Conservation (phyloP, 2,888 invertebrate species). For the Euspilapteryx auroguttella region DNA sequence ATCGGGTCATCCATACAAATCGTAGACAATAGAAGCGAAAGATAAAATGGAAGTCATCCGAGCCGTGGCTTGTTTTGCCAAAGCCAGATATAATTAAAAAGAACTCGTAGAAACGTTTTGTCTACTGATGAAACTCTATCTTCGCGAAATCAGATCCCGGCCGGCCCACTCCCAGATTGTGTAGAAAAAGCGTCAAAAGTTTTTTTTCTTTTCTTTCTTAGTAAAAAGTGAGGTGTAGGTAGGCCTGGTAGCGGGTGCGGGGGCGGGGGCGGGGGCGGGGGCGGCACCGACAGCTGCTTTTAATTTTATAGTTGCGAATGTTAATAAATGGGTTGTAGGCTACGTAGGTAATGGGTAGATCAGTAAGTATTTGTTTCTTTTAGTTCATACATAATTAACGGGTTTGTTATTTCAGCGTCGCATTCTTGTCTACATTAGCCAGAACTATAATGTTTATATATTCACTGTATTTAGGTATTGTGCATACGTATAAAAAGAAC, state of each 20-base stretch:
- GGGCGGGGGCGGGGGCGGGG: conserved; percentile 21
- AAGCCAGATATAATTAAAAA: conserved; percentile 38
- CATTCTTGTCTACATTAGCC: no score
- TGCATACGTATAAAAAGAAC: no score
- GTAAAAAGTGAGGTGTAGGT: conserved; percentile 31
- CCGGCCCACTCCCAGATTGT: conserved; percentile 19
- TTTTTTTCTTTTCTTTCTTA: conserved; percentile 23
- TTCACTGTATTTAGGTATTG: no score
- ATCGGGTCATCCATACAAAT: conserved; percentile 2
- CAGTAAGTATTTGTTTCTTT: no score
- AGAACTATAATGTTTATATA: no score
- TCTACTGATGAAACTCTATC: conserved; percentile 45
- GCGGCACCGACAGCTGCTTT: conserved; percentile 32
- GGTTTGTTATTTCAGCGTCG: no score
- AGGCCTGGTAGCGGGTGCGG: conserved; percentile 19
- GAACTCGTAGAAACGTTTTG: conserved; percentile 44
- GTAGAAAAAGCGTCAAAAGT: conserved; percentile 24
- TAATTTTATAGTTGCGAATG: conserved; percentile 32
- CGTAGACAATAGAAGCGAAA: conserved; percentile 6
- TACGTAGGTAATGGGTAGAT: no score
- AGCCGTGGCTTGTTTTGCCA: conserved; percentile 25
- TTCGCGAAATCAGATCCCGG: conserved; percentile 44
- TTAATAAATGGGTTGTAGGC: conserved; percentile 7
- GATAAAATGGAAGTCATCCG: conserved; percentile 20
- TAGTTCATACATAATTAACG: no score